Evolutionary conservation across 1,140 invertebrate genomes (phyloP), one percentile per base, ranked within the genome.

Genomic region (Ostrea denselamellosa): DNA sequence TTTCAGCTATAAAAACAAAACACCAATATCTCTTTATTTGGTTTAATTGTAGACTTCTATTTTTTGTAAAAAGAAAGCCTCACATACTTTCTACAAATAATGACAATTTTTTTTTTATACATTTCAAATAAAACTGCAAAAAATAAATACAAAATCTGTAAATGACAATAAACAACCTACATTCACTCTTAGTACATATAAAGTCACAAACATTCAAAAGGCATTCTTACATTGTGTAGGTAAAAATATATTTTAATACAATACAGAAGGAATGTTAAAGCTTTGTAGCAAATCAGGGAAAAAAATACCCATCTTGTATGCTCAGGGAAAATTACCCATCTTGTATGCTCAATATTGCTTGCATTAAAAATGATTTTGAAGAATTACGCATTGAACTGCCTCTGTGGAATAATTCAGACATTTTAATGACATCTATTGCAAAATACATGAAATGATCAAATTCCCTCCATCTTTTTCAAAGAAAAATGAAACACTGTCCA

Each of bases 121-220:
- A 71, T 25, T 22, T 71, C 65, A 71, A 71, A 71, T 71, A 71
- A 71, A 71, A 71, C 65, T 25, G n/a, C 65, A 71, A 71, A 62
- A 71, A 71, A 71, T 71, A 71, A 71, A 77, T 77, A 77, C 53
- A 86, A 87, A 81, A 28, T 85, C 14, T 53, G 52, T 12, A 84
- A 52, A 52, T 54, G 51, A 84, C 54, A 84, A 22, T 83, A 56
- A 5, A 56, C 17, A 19, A 14, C 7, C n/a, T 52, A 14, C 53
- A 52, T 9, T 83, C 12, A 25, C 14, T 56, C 51, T 53, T 0
- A 14, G 22, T 54, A 84, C 51, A 54, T 22, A 28, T 25, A 56
- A 83, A 83, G 12, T 53, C 52, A 56, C 22, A 54, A 17, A 28
- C 25, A 68, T 19, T 85, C 51, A 54, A 3, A 10, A 77, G 68